These are phyloP conservation scores for Athene cunicularia DNA, from an alignment of 2,113 vertebrate genomes.

Conservation along the genomic window DNA sequence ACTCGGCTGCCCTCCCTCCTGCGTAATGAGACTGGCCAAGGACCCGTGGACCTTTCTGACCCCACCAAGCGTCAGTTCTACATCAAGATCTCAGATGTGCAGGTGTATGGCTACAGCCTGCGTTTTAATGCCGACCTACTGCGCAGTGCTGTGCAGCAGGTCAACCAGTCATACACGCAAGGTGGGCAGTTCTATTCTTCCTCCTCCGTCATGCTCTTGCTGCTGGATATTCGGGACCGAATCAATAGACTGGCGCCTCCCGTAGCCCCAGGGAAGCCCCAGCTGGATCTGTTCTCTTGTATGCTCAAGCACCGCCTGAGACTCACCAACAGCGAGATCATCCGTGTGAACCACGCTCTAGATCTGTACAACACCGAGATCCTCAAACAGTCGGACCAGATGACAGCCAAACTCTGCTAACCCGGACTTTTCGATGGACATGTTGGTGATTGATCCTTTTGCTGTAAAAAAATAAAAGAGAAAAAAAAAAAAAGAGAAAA, in stretches of 20 bases:
- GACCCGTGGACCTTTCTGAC: constrained; percentile 95
- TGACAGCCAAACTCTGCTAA: constrained; percentile 99
- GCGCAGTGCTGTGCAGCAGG: constrained; percentile 96
- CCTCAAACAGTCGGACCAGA: constrained; percentile 97
- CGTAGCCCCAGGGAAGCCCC: constrained; percentile 92
- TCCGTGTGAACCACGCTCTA: constrained; percentile 95
- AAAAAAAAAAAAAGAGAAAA: background rate
- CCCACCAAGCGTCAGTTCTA: constrained; percentile 97
- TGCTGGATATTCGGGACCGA: constrained; percentile 98
- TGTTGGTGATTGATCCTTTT: constrained; percentile 70
- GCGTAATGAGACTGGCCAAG: constrained; percentile 94
- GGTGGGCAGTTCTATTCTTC: constrained; percentile 96
- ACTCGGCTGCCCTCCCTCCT: constrained; percentile 92
- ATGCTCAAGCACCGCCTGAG: constrained; percentile 99
- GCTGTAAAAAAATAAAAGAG: constrained; percentile 66
- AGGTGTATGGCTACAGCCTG: constrained; percentile 97
- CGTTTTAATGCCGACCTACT: constrained; percentile 95
- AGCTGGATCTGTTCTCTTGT: constrained; percentile 99
- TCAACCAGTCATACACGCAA: constrained; percentile 98
- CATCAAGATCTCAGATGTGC: constrained; percentile 98
- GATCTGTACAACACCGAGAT: constrained; percentile 99
- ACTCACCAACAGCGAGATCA: constrained; percentile 98
- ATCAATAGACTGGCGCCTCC: constrained; percentile 97
- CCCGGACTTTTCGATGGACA: constrained; percentile 66
- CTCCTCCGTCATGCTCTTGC: constrained; percentile 95